Evolutionary conservation across 2,888 invertebrate genomes (phyloP).

Genomic region (Caradrina clavipalpis): DNA sequence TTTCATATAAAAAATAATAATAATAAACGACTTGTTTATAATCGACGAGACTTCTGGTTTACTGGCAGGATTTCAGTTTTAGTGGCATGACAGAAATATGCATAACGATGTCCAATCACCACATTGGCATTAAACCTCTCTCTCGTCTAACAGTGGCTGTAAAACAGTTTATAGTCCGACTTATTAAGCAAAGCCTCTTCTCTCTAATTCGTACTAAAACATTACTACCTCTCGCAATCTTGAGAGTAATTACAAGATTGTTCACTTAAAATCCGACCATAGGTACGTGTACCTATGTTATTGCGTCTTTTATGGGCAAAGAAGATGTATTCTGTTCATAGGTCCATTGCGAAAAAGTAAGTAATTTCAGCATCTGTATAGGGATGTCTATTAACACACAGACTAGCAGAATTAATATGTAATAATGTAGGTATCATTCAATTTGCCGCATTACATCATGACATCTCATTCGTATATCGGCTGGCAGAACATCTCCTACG

Average conservation of each 20-base stretch:
- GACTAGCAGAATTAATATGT: not conserved
- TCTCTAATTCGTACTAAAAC: slow-evolving; percentile 55
- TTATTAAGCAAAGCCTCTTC: slow-evolving; percentile 58
- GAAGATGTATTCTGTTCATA: slow-evolving; percentile 16
- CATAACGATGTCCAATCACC: slow-evolving; percentile 67
- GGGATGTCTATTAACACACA: slow-evolving; percentile 18
- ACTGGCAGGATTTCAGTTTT: slow-evolving; percentile 49
- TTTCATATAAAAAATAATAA: slow-evolving; percentile 24
- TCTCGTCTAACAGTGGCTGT: slow-evolving; percentile 67
- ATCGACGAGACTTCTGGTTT: slow-evolving; percentile 36
- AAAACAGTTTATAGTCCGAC: slow-evolving; percentile 69
- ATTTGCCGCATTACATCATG: not conserved
- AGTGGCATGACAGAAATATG: slow-evolving; percentile 68
- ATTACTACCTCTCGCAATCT: slow-evolving; percentile 56
- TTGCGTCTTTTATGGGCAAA: slow-evolving; percentile 36
- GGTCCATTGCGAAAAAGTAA: slow-evolving; percentile 10
- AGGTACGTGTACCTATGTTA: slow-evolving; percentile 20
- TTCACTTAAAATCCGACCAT: slow-evolving; percentile 22
- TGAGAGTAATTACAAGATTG: slow-evolving; percentile 45
- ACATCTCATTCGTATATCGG: not conserved
- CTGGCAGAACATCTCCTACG: slow-evolving; percentile 7
- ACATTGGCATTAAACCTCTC: slow-evolving; percentile 64
- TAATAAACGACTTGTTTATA: slow-evolving; percentile 35
- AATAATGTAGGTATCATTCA: slow-evolving; percentile 3
- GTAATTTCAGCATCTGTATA: slow-evolving; percentile 25